Conservation (phyloP, 2,888 invertebrate genomes). For the Busseola fusca region DNA sequence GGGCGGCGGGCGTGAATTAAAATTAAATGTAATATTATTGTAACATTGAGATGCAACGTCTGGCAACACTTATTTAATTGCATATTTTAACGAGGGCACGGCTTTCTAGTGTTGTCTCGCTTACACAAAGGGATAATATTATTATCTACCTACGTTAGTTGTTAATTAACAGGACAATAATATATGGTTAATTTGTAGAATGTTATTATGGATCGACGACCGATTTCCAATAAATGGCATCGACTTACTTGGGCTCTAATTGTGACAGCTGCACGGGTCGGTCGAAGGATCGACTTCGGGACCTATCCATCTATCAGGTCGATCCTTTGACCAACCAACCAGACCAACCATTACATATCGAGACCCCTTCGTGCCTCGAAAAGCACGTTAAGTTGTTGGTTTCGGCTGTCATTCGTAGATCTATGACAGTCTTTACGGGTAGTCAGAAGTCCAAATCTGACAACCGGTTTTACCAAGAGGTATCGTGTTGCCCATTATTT, state of each 20-base stretch:
- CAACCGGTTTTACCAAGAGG: too few species aligned
- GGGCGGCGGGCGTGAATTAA: constrained; percentile 24
- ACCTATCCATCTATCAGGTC: too few species aligned
- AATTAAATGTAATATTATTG: constrained; percentile 48
- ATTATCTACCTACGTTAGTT: not conserved
- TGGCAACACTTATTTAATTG: constrained; percentile 17
- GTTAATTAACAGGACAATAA: not conserved
- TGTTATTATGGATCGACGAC: not conserved
- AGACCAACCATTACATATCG: too few species aligned
- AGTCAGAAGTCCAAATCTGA: too few species aligned
- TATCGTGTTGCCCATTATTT: too few species aligned
- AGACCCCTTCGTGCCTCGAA: too few species aligned
- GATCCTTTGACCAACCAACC: too few species aligned
- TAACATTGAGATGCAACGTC: constrained; percentile 30
- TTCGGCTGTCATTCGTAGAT: too few species aligned
- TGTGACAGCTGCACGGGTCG: not conserved
- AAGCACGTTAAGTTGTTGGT: too few species aligned
- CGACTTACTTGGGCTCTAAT: not conserved
- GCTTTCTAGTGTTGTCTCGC: not conserved
- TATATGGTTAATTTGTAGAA: not conserved
- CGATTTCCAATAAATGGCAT: not conserved
- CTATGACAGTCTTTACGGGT: too few species aligned
- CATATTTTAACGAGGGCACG: constrained; percentile 27
- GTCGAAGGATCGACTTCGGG: too few species aligned
- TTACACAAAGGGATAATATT: not conserved